These are phyloP conservation scores for Oeneis ivallda DNA, from an alignment of 2,888 invertebrate genomes.

Conservation along the genomic window DNA sequence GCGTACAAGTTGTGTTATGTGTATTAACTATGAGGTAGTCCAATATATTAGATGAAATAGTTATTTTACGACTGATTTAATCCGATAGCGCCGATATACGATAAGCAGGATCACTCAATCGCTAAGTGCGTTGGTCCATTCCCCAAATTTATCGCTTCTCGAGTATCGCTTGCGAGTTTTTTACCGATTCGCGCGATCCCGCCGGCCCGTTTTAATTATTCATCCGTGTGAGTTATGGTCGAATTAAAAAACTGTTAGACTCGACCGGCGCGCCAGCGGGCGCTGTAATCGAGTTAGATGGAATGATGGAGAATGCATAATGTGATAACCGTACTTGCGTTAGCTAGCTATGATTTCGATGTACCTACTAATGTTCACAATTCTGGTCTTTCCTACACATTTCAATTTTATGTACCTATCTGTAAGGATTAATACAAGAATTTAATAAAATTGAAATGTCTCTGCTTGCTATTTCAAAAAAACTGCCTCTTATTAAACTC, in stretches of 20 bases:
- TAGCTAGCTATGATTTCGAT: constrained; percentile 19
- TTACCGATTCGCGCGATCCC: constrained; percentile 71
- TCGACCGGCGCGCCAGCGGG: constrained; percentile 69
- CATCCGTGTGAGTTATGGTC: constrained; percentile 81
- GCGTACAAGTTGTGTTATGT: too few species aligned
- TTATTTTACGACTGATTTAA: constrained; percentile 12
- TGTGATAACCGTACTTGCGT: constrained; percentile 44
- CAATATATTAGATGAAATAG: neutral
- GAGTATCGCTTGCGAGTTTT: constrained; percentile 62
- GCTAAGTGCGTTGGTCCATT: constrained; percentile 78
- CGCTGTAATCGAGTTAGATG: constrained; percentile 76
- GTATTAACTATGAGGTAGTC: neutral
- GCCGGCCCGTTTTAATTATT: constrained; percentile 81
- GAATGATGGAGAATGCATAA: constrained; percentile 77
- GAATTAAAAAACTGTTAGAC: constrained; percentile 83
- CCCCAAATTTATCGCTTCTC: constrained; percentile 69
- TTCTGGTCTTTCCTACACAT: too few species aligned
- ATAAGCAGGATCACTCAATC: constrained; percentile 47
- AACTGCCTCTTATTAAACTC: too few species aligned
- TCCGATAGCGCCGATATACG: constrained; percentile 37
- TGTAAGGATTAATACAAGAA: too few species aligned
- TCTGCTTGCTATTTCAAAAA: too few species aligned
- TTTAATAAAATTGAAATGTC: too few species aligned
- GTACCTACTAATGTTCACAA: neutral
- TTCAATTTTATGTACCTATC: too few species aligned